These are phyloP conservation scores for Diabrotica undecimpunctata DNA, from an alignment of 1,140 invertebrate species.

Conservation along the genomic window DNA sequence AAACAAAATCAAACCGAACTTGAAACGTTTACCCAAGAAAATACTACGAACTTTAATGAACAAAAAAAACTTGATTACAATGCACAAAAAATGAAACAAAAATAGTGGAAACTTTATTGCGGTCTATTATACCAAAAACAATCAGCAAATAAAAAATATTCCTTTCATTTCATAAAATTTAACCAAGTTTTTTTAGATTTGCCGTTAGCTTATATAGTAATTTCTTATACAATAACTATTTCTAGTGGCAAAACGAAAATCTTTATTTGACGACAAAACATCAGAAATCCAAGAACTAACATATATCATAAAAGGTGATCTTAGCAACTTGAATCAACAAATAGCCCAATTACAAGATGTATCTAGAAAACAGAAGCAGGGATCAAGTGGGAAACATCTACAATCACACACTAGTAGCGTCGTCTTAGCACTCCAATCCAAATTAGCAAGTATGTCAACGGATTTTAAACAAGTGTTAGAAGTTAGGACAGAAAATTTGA, in stretches of 20 bases:
- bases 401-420: constrained; percentile 95
- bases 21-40: no score
- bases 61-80: no score
- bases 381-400: constrained; percentile 71
- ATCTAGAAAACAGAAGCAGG: constrained; percentile 64
- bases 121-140: no score
- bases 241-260: constrained; percentile 93
- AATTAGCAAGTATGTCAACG: constrained; percentile 93
- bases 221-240: background rate
- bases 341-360: constrained; percentile 84
- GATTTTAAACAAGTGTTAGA: constrained; percentile 94
- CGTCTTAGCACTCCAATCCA: constrained; percentile 89
- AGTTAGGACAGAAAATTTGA: constrained; percentile 88
- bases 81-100: no score
- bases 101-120: no score
- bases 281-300: constrained; percentile 96
- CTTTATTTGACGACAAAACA: constrained; percentile 93
- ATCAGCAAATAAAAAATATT: no score
- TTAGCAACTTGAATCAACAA: constrained; percentile 92
- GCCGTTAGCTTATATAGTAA: no score
- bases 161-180: no score
- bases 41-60: no score
- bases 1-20: no score
- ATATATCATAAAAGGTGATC: constrained; percentile 95
- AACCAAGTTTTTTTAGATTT: no score